Evolutionary conservation across 2,888 invertebrate species (phyloP).

Genomic region (Himalopsyche tibetana): DNA sequence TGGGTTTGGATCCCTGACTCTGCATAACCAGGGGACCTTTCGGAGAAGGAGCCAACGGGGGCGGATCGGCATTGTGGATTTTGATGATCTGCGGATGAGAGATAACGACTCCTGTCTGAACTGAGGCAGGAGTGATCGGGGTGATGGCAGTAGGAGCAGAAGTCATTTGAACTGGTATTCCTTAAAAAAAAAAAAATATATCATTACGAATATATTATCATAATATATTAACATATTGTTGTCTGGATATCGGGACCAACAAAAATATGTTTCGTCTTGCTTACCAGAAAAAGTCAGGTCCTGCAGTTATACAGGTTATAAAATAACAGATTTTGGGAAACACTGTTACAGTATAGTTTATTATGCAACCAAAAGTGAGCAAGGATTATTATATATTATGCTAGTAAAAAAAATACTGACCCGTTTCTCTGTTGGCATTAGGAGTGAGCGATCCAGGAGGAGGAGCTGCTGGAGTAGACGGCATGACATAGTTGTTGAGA

Average conservation of each 20-base stretch:
- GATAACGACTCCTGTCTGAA: conserved; percentile 57
- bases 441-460: conserved; percentile 38
- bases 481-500: conserved; percentile 70
- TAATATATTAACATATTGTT: no score
- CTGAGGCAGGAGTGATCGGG: conserved; percentile 65
- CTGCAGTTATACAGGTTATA: no score
- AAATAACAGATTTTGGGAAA: no score
- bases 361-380: no score
- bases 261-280: no score
- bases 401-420: not conserved
- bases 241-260: no score
- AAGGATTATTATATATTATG: no score
- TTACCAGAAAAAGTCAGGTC: no score
- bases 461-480: conserved; percentile 67
- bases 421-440: conserved; percentile 9
- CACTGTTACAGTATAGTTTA: no score
- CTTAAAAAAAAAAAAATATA: conserved; percentile 36
- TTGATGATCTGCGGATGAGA: conserved; percentile 63
- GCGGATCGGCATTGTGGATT: conserved; percentile 49
- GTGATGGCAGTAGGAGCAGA: conserved; percentile 60
- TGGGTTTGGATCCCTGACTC: conserved; percentile 65
- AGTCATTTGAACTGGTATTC: conserved; percentile 63
- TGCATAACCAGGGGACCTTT: conserved; percentile 63
- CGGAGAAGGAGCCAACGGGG: conserved; percentile 36
- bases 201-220: no score